Base-by-base conservation (phyloP, 2,113 vertebrate species). In the Tachysurus fulvidraco region DNA sequence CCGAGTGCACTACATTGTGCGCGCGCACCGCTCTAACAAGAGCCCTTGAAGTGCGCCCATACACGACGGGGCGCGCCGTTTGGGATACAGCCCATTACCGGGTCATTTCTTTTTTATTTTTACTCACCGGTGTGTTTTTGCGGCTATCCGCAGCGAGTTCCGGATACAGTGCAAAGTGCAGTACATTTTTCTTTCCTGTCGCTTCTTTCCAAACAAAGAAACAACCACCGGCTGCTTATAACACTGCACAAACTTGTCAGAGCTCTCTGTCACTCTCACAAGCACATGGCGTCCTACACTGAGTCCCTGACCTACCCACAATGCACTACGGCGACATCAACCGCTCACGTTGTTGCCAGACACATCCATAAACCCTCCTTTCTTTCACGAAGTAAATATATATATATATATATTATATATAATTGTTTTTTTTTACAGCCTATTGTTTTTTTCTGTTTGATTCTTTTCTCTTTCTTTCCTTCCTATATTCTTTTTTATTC, bases 281-380 rank as follows among this genome's bases (percentile, higher is more conserved):
- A 94, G 93, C 95, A 96, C 95, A 95, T 95, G 95, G 94, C 94
- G 95, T 93, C 94, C 93, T 90, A 83, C 82, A 65, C 86, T 79
- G 74, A n/a, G 62, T 88, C 78, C 62, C 93, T 95, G 95, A 95
- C 94, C 94, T 95, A 94, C 95, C 95, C 95, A 92, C 87, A 93
- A 93, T 94, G 90, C 95, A 92, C 0, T 30, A 77, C 91, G 71
- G 36, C 65, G 86, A 85, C 50, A 21, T 12, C 46, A 19, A 7
- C 6, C 41, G 7, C 3, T 16, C 7, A 11, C 28, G 13, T 25
- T 71, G 81, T 83, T 78, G 60, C 79, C 76, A 82, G 55, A 76
- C 17, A 4, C 8, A 0, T 11, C 46, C 13, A 17, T 8, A 12
- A 19, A 5, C 3, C n/a, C 41, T 11, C 7, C 1, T 2, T 50